Base-by-base conservation (phyloP, 2,113 vertebrate species). In the Gavialis gangeticus region DNA sequence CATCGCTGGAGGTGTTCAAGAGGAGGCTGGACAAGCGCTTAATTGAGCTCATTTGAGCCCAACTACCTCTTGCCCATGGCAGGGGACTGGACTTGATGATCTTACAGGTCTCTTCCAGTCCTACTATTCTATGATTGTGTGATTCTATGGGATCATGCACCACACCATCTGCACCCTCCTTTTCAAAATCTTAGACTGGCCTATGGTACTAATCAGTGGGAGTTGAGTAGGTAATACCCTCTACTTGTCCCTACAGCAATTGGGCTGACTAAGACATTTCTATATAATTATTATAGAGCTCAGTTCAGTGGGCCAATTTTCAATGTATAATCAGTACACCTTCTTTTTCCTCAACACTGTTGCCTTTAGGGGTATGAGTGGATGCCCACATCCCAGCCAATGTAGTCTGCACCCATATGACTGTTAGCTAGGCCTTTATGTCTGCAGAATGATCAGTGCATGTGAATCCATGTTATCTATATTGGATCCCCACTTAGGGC, bases 401-500 rank as follows among this genome's bases (percentile, higher is more conserved):
- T 46, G 46, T 46, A 46, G 46, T 46, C 46, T 46, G 46, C 8
- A 2, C 46, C 46, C 46, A 46, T 46, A 46, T 46, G 46, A 46
- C 46, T 46, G 46, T 46, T 46, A 46, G 46, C 30, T 21, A 22
- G 19, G 30, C 19, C 30, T 11, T 19, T 69, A 37, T 34, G 12
- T 11, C 30, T 37, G 67, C 19, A 12, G 34, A 69, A 69, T 69
- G 67, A 69, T 69, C 19, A 10, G 21, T 12, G 22, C 10, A 69
- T 2, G 11, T 69, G 19, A 12, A 19, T 12, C 0, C 0, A 25
- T 0, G 1, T 1, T 0, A 0, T 25, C 25, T 27, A 3, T 3
- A 2, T 0, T 1, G 13, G 59, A 14, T 62, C 28, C 66, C 73
- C 17, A 1, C 0, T 0, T 18, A 17, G 12, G 1, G 2, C 10